These are phyloP conservation scores for Plectrocnemia conspersa DNA, from an alignment of 1,140 invertebrate genomes.

Conservation along the genomic window DNA sequence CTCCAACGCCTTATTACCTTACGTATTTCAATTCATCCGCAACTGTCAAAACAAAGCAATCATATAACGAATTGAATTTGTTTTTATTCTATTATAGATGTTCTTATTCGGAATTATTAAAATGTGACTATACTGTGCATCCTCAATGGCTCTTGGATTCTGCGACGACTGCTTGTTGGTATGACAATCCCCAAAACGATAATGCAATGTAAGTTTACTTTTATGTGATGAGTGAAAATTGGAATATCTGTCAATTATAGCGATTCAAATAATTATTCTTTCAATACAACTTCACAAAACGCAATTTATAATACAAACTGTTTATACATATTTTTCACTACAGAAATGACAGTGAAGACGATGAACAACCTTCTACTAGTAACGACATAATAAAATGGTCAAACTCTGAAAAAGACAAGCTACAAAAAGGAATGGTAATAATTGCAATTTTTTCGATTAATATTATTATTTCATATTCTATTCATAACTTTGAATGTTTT, in stretches of 20 bases:
- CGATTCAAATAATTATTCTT: not conserved
- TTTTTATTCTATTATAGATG: conserved; percentile 36
- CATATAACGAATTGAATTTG: conserved; percentile 9
- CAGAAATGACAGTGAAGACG: conserved; percentile 26
- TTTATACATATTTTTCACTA: no score
- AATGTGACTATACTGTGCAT: conserved; percentile 59
- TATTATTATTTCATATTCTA: conserved; percentile 1
- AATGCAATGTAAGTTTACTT: conserved; percentile 26
- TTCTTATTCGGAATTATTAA: conserved; percentile 40
- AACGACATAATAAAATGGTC: conserved; percentile 43
- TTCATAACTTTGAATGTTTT: conserved; percentile 24
- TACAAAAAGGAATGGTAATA: conserved; percentile 57
- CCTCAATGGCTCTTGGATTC: conserved; percentile 64
- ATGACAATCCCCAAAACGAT: conserved; percentile 40
- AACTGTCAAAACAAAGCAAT: conserved; percentile 20
- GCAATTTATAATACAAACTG: no score
- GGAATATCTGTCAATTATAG: not conserved
- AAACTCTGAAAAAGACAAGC: conserved; percentile 53
- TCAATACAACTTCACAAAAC: no score
- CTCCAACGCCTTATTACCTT: not conserved
- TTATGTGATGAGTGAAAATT: no score
- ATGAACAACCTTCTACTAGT: conserved; percentile 23
- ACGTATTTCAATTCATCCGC: not conserved
- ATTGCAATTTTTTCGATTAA: not conserved
- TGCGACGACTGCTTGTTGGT: conserved; percentile 47